phyloP scores from a whole-genome alignment of 1,140 invertebrate species.

The Aphaenogaster ashmeadi region DNA sequence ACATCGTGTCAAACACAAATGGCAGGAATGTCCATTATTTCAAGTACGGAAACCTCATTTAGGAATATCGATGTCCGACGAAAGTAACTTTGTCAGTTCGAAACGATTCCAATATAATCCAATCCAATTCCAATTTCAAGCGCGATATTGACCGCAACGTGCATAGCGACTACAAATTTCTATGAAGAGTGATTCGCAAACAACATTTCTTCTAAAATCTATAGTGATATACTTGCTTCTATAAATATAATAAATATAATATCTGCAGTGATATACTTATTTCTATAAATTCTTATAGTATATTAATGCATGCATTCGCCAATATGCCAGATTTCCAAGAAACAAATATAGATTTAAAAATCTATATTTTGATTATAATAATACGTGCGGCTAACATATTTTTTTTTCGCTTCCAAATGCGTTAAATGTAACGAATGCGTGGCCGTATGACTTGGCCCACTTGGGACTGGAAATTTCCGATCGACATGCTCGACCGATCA shows the following conservation, averaged over 20 bases:
- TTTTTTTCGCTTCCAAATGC: background rate
- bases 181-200: background rate
- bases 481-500: conserved; percentile 44
- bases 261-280: background rate
- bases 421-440: conserved; percentile 11
- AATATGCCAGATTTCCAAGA: background rate
- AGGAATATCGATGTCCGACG: conserved; percentile 11
- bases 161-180: conserved; percentile 27
- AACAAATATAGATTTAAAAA: too few species aligned
- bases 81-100: conserved; percentile 39
- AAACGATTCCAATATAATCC: conserved; percentile 33
- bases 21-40: conserved; percentile 38
- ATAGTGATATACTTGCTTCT: background rate
- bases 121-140: conserved; percentile 41
- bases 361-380: background rate
- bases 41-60: conserved; percentile 44
- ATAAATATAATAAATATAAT: background rate
- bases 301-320: background rate
- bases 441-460: background rate
- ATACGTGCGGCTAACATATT: background rate
- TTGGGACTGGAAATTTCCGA: conserved; percentile 40
- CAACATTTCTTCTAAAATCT: background rate
- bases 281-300: background rate
- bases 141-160: conserved; percentile 24
- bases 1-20: background rate